These are phyloP conservation scores for Drosophila auraria DNA, from an alignment of 1,140 invertebrate species.

Conservation along the genomic window DNA sequence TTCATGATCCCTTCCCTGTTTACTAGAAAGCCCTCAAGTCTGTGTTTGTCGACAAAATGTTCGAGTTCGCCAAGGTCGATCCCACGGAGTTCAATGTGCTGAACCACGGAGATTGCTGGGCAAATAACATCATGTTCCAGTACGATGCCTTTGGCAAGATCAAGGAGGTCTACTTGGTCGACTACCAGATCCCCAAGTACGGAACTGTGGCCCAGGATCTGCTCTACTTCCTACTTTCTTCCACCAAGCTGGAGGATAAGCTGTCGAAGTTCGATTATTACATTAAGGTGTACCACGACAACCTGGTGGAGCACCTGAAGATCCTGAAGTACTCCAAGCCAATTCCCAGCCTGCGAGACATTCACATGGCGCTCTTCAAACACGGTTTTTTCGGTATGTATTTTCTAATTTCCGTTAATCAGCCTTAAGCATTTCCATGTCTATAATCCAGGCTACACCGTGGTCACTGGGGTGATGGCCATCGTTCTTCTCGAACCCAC, in stretches of 20 bases:
- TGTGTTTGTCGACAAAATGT: slow-evolving; percentile 33
- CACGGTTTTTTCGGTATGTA: slow-evolving; percentile 9
- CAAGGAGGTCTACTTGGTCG: slow-evolving; percentile 68
- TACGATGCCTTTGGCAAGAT: slow-evolving; percentile 86
- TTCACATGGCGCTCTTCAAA: slow-evolving; percentile 43
- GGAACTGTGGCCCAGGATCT: slow-evolving; percentile 71
- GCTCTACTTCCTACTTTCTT: slow-evolving; percentile 68
- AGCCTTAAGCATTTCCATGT: too few species aligned
- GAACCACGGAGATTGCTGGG: slow-evolving; percentile 88
- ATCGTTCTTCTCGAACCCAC: slow-evolving; percentile 19
- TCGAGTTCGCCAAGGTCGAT: slow-evolving; percentile 55
- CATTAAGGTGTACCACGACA: slow-evolving; percentile 72
- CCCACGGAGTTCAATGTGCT: slow-evolving; percentile 87
- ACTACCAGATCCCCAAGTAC: slow-evolving; percentile 71
- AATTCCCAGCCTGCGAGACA: slow-evolving; percentile 59
- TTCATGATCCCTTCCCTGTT: too few species aligned
- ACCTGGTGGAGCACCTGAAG: slow-evolving; percentile 57
- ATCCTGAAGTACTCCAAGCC: slow-evolving; percentile 65
- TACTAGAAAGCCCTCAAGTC: slow-evolving; percentile 37
- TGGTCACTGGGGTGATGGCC: slow-evolving; percentile 20
- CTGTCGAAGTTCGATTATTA: slow-evolving; percentile 73
- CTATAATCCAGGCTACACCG: neutral
- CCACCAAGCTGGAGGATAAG: slow-evolving; percentile 75
- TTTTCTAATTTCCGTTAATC: neutral
- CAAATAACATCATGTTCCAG: slow-evolving; percentile 87